These are phyloP conservation scores for Dexiosoma caninum DNA, from an alignment of 2,888 invertebrate genomes.

Conservation along the genomic window DNA sequence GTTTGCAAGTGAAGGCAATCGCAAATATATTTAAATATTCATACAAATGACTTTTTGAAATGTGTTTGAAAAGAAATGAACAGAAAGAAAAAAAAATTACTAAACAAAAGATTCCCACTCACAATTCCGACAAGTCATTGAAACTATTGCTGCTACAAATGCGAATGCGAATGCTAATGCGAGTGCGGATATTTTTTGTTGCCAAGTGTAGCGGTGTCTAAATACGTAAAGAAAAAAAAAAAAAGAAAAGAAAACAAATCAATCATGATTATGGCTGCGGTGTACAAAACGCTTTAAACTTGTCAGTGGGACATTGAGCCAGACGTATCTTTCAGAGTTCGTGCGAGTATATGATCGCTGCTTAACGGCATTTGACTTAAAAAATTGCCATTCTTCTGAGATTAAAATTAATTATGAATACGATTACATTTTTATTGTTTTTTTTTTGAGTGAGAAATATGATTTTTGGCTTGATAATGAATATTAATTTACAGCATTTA, in stretches of 20 bases:
- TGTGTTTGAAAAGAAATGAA: not conserved
- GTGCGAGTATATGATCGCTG: not conserved
- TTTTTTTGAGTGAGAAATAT: not conserved
- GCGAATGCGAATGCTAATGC: not conserved
- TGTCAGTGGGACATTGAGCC: slow-evolving; percentile 29
- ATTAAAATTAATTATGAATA: slow-evolving; percentile 10
- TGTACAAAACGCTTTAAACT: slow-evolving; percentile 25
- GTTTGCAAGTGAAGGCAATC: slow-evolving; percentile 1
- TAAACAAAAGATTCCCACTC: slow-evolving; percentile 35
- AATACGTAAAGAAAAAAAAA: not conserved
- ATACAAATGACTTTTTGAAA: slow-evolving; percentile 45
- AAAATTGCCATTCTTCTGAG: not conserved
- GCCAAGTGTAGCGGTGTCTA: not conserved
- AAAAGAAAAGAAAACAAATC: slow-evolving; percentile 38
- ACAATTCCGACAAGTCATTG: slow-evolving; percentile 1
- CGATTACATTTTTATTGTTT: not conserved
- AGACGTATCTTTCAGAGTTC: not conserved
- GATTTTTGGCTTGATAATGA: not conserved
- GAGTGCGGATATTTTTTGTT: slow-evolving; percentile 11
- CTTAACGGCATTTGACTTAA: not conserved
- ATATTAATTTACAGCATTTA: not conserved
- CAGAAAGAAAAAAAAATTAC: not conserved
- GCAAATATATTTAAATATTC: slow-evolving; percentile 36
- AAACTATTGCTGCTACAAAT: not conserved
- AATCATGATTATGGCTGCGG: slow-evolving; percentile 50